Conservation (phyloP, 1,140 invertebrate species). For the Lethrus apterus region DNA sequence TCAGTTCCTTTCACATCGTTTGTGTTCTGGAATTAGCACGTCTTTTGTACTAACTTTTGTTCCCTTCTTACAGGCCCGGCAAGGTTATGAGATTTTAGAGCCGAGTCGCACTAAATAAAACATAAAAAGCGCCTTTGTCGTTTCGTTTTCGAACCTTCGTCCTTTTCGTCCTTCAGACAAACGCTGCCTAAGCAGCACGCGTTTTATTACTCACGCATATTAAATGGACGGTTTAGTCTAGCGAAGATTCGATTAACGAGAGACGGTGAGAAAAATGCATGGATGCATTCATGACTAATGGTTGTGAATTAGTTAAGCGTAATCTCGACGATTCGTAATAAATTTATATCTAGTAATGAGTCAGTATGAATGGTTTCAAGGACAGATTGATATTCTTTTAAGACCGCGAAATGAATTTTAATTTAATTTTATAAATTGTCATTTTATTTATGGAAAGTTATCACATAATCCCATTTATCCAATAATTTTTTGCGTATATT, state of each 20-base stretch:
- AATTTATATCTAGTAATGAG: no score
- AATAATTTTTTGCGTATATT: no score
- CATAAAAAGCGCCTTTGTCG: conserved; percentile 2
- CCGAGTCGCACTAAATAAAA: conserved; percentile 6
- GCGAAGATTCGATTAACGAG: no score
- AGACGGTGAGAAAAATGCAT: neutral
- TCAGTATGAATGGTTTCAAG: no score
- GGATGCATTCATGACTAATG: neutral
- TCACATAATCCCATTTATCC: no score
- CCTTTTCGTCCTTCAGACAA: conserved; percentile 2
- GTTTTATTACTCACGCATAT: neutral
- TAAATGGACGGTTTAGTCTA: no score
- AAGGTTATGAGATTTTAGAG: neutral
- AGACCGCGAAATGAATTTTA: no score
- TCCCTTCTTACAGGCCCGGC: neutral
- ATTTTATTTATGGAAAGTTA: no score
- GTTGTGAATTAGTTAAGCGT: neutral
- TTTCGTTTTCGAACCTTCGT: neutral
- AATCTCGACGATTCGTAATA: neutral
- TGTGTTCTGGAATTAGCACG: neutral
- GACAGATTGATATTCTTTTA: no score
- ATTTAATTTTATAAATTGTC: no score
- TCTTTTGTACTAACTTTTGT: neutral
- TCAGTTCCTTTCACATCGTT: no score
- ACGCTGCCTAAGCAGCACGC: neutral